These are phyloP conservation scores for Rhogogaster chlorosoma DNA, from an alignment of 2,888 invertebrate genomes.

Conservation along the genomic window DNA sequence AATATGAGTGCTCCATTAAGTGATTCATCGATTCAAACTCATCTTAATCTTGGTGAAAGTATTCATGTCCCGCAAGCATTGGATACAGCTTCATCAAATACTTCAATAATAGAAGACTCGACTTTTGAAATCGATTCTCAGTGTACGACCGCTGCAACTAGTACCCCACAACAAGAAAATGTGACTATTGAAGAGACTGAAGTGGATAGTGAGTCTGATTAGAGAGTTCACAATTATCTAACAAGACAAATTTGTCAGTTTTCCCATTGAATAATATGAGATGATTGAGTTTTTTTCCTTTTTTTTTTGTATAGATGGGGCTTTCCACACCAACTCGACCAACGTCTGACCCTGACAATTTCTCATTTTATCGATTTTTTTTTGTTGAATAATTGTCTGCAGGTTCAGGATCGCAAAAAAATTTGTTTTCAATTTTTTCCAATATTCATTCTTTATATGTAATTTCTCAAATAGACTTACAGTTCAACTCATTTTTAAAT, in stretches of 20 bases:
- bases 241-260: not conserved
- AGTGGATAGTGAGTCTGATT: not conserved
- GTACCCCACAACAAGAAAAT: not conserved
- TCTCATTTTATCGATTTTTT: too few relatives aligned
- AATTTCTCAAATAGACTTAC: too few relatives aligned
- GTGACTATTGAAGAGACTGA: not conserved
- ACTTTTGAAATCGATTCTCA: not conserved
- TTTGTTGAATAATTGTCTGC: too few relatives aligned
- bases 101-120: not conserved
- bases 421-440: too few relatives aligned
- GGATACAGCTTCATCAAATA: not conserved
- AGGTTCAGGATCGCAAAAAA: too few relatives aligned
- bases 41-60: not conserved
- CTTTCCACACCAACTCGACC: too few relatives aligned
- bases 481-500: too few relatives aligned
- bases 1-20: not conserved
- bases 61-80: not conserved
- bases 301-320: not conserved
- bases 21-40: not conserved
- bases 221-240: not conserved
- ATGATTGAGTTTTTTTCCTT: not conserved
- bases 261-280: not conserved
- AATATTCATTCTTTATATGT: too few relatives aligned
- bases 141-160: not conserved
- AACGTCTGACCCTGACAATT: too few relatives aligned